Evolutionary conservation across 2,113 vertebrate species (phyloP).

Genomic region (Pterocles orientalis): DNA sequence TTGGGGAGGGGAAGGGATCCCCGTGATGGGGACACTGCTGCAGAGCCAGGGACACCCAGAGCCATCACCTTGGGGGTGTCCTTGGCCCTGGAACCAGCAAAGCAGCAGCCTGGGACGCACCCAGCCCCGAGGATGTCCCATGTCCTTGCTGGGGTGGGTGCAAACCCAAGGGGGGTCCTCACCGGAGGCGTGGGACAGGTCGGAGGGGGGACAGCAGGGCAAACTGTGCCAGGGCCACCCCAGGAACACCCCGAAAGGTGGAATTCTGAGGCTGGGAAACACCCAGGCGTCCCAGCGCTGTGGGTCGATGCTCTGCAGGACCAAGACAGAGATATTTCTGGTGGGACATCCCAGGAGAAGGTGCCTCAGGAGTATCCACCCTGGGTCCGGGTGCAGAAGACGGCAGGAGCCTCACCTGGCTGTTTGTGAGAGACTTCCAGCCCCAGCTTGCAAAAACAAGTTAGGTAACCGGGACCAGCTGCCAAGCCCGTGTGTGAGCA

Average conservation of each 20-base stretch:
- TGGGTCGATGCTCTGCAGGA: not conserved
- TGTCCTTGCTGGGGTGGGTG: not conserved
- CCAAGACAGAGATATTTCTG: not conserved
- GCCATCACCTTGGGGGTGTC: not conserved
- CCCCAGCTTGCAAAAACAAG: constrained; percentile 16
- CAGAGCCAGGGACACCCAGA: not conserved
- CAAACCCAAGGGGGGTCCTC: not conserved
- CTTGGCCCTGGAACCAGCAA: rapidly evolving
- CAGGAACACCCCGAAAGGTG: not conserved
- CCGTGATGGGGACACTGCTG: rapidly evolving
- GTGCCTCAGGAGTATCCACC: not conserved
- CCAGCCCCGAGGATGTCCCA: rapidly evolving
- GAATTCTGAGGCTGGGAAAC: not conserved
- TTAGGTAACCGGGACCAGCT: not conserved
- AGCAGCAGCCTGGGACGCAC: not conserved
- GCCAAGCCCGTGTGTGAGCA: not conserved
- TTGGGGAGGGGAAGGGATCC: not conserved
- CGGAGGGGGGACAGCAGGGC: not conserved
- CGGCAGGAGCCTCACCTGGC: not conserved
- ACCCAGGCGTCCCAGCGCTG: rapidly evolving
- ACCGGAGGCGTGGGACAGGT: not conserved
- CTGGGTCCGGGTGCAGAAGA: rapidly evolving
- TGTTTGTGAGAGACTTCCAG: not conserved
- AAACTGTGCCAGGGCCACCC: not conserved
- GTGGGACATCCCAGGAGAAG: not conserved